These are phyloP conservation scores for Brachionus angularis DNA, from an alignment of 1,140 invertebrate genomes.

Conservation along the genomic window DNA sequence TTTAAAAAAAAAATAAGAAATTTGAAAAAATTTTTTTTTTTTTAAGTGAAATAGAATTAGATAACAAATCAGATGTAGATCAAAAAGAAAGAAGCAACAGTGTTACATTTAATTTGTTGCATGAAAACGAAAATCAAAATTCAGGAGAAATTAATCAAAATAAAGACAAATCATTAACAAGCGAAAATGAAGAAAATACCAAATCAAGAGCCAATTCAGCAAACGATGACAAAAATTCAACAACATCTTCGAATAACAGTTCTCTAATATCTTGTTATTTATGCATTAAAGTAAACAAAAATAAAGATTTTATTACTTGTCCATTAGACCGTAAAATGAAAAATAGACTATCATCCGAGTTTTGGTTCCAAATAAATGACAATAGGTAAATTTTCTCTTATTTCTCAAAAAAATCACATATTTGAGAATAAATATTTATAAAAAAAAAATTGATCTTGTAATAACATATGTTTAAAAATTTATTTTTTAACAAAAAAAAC, in stretches of 20 bases:
- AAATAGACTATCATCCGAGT: slow-evolving; percentile 29
- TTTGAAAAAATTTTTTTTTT: not conserved
- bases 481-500: not conserved
- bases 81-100: not conserved
- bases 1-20: too few relatives aligned
- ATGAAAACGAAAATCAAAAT: not conserved
- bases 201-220: not conserved
- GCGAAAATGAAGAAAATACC: not conserved
- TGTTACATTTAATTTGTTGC: slow-evolving; percentile 29
- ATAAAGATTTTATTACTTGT: slow-evolving; percentile 32
- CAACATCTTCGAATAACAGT: not conserved
- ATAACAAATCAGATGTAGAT: not conserved
- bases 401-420: too few relatives aligned
- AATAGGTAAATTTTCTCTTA: not conserved
- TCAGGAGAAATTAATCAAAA: too few relatives aligned
- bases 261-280: slow-evolving; percentile 34
- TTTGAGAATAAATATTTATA: too few relatives aligned
- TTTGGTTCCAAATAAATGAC: slow-evolving; percentile 41
- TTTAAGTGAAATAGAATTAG: too few relatives aligned
- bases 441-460: not conserved
- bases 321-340: slow-evolving; percentile 33
- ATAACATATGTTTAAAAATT: not conserved
- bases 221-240: slow-evolving; percentile 14
- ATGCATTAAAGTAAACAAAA: slow-evolving; percentile 43
- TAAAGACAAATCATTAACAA: slow-evolving; percentile 16